A percentile compares a stretch with the other conserved stretches of the same genome.
Conservation (phyloP, 2,797 vertebrate species). For the Borostomias antarcticus region DNA sequence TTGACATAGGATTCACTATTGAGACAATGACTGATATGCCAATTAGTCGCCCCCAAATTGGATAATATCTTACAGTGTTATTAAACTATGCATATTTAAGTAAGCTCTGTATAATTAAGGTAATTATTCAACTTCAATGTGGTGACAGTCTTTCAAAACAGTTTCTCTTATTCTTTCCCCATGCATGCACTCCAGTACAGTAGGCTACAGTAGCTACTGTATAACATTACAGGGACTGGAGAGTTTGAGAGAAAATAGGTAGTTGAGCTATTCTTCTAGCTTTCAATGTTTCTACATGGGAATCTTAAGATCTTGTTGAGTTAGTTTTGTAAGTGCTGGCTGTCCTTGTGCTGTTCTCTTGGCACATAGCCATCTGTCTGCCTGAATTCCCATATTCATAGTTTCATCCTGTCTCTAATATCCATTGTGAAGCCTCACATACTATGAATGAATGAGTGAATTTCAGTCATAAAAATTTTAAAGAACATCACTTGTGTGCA, state of each 20-base stretch:
- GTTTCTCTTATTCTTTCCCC: too few species aligned
- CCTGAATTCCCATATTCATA: neutral
- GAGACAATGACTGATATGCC: neutral
- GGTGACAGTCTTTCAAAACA: neutral
- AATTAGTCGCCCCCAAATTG: conserved; percentile 41
- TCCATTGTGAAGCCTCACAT: neutral
- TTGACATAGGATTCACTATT: neutral
- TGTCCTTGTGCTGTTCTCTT: neutral
- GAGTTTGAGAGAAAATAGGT: neutral
- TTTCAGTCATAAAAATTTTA: too few species aligned
- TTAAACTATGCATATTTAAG: conserved; percentile 12
- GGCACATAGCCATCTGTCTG: too few species aligned
- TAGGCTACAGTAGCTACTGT: neutral
- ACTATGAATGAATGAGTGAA: too few species aligned
- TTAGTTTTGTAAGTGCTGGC: neutral
- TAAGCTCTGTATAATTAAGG: conserved; percentile 1
- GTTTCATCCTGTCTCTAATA: neutral
- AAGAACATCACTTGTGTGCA: too few species aligned
- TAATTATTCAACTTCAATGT: conserved; percentile 8
- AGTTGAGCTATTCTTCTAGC: neutral
- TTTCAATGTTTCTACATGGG: neutral
- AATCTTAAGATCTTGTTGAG: neutral
- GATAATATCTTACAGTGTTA: conserved; percentile 36
- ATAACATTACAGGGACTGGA: neutral
- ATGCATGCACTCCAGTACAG: neutral